Percentiles rank a stretch among this genome's conserved stretches.
Conservation (phyloP, 2,113 vertebrate species). For the Zapornia atra region DNA sequence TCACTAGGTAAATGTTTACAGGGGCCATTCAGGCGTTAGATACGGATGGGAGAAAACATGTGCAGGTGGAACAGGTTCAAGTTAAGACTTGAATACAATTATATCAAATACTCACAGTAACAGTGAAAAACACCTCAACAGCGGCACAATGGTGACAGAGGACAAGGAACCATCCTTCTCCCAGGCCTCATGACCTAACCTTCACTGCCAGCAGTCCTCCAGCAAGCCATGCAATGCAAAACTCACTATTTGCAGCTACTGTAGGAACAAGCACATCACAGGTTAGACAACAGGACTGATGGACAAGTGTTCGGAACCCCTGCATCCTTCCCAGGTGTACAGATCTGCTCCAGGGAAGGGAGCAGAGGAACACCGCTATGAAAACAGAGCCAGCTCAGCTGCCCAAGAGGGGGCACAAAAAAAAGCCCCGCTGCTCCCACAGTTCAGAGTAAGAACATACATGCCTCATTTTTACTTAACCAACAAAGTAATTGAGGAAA, state of each 20-base stretch:
- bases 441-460: background rate
- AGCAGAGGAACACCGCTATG: background rate
- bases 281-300: background rate
- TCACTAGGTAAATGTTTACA: background rate
- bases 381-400: background rate
- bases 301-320: background rate
- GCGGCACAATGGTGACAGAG: background rate
- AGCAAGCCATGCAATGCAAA: rapidly evolving
- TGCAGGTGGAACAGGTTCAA: background rate
- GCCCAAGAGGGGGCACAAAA: too few relatives aligned
- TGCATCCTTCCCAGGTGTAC: rapidly evolving
- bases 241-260: background rate
- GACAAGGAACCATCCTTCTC: background rate
- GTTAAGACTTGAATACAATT: background rate
- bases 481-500: background rate
- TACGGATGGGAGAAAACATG: rapidly evolving
- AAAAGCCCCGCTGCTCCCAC: background rate
- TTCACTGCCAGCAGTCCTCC: background rate
- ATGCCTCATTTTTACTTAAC: background rate
- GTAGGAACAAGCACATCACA: background rate
- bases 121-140: background rate
- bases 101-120: background rate
- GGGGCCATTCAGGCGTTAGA: background rate
- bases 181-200: background rate
- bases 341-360: background rate